Base-by-base conservation (phyloP, 92 coral and sea anemone genomes). In the Plumapathes pennacea region DNA sequence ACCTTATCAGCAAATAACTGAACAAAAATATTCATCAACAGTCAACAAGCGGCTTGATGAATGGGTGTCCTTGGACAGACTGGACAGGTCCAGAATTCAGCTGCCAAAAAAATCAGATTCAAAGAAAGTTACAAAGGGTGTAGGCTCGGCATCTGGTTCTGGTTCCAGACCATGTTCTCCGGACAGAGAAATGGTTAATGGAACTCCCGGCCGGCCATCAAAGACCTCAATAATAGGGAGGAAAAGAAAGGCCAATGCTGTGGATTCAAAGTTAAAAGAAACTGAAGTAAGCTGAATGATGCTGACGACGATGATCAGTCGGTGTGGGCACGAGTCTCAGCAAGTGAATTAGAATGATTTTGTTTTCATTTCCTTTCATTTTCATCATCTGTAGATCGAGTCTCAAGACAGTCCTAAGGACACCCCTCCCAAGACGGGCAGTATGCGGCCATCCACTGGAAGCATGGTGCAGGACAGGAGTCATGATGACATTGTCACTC, bases 401-500 rank as follows among this genome's bases (percentile, higher is more conserved):
- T 70, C 94, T 34, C 97, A 92, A 62, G 98, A 92, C 33, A 84
- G 98, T 42, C 89, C 97, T 9, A 89, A 80, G 54, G 98, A 89
- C 13, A n/a, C n/a, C n/a, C n/a, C n/a, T n/a, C 96, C 96, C 2
- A 92, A 92, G 50, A 71, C 82, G 48, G 85, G 75, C 56, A 84
- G 86, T 42, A 43, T 85, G 46, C 60, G 96, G 8, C 79, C 80
- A 47, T n/a, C n/a, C n/a, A 72, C 75, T 12, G 98, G 98, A 14
- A 92, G 98, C 64, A 87, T 92, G 95, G 98, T 92, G 6, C 98
- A 92, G 4, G 98, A 92, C 57, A 86, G 98, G 9, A 92, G 98
- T 41, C 96, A 92, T 64, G 98, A 92, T 67, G 98, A 92, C 71
- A 90, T 92, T 38, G 80, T 92, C 29, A 92, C 98, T 42, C 71